Conservation (phyloP, 2,797 vertebrate species). For the Onychomys torridus region DNA sequence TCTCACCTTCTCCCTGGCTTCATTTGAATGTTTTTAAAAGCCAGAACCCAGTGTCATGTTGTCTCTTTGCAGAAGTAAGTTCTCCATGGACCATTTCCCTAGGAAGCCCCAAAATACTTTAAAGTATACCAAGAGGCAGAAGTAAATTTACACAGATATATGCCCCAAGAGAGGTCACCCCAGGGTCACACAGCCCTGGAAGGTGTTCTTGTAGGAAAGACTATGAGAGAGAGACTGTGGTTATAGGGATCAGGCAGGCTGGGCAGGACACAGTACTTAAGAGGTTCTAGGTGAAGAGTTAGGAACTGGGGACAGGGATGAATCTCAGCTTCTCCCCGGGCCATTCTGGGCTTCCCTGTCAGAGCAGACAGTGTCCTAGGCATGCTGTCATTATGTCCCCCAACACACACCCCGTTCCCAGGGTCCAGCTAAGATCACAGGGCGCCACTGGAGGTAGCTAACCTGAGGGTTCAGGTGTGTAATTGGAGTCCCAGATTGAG, state of each 20-base stretch:
- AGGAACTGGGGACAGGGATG: not conserved
- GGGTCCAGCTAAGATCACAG: not conserved
- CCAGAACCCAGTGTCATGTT: not conserved
- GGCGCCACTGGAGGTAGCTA: not conserved
- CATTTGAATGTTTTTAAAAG: not conserved
- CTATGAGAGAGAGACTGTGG: fast-evolving
- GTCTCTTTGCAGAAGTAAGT: not conserved
- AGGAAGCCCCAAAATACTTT: not conserved
- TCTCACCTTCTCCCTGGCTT: not conserved
- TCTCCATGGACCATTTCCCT: not conserved
- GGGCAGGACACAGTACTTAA: not conserved
- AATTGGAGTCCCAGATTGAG: not conserved
- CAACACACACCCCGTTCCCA: not conserved
- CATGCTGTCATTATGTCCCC: not conserved
- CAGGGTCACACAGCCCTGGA: not conserved
- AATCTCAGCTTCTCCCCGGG: not conserved
- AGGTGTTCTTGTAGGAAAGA: not conserved
- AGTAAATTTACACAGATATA: not conserved
- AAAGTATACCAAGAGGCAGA: not conserved
- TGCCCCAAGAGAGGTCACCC: not conserved
- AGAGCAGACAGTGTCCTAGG: fast-evolving
- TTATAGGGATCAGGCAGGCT: not conserved
- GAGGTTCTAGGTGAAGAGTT: not conserved
- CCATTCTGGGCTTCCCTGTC: not conserved
- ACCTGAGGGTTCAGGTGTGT: not conserved